Conservation (phyloP, 2,113 vertebrate species). For the Oreochromis niloticus region DNA sequence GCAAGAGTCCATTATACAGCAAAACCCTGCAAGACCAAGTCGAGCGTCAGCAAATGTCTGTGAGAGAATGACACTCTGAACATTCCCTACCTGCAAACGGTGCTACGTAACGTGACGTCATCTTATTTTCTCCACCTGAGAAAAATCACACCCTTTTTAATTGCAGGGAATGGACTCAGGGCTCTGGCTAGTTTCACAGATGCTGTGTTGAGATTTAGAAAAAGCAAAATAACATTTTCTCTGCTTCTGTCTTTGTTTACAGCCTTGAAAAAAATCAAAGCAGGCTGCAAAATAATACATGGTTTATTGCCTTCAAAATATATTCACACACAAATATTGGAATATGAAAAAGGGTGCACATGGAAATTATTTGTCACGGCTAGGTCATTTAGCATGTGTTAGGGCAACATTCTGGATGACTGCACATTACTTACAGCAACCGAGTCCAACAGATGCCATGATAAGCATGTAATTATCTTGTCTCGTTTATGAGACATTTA, state of each 20-base stretch:
- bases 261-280: neutral
- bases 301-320: neutral
- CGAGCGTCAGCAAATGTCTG: slow-evolving; percentile 5
- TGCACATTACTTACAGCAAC: neutral
- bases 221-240: neutral
- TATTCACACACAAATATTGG: neutral
- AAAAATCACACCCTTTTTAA: neutral
- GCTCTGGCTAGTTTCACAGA: neutral
- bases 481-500: neutral
- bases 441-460: neutral
- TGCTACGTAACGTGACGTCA: slow-evolving; percentile 18
- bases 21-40: slow-evolving; percentile 1
- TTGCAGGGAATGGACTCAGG: neutral
- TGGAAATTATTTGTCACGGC: slow-evolving; percentile 12
- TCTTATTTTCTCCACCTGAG: slow-evolving; percentile 36
- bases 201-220: neutral
- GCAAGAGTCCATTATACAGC: neutral
- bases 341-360: neutral
- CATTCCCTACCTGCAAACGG: slow-evolving; percentile 12
- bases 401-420: neutral
- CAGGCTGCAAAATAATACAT: neutral
- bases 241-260: neutral
- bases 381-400: neutral
- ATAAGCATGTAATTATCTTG: neutral
- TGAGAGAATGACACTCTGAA: slow-evolving; percentile 13